These are phyloP conservation scores for Eudasyphora cyanicolor DNA, from an alignment of 2,888 invertebrate genomes.

Conservation along the genomic window DNA sequence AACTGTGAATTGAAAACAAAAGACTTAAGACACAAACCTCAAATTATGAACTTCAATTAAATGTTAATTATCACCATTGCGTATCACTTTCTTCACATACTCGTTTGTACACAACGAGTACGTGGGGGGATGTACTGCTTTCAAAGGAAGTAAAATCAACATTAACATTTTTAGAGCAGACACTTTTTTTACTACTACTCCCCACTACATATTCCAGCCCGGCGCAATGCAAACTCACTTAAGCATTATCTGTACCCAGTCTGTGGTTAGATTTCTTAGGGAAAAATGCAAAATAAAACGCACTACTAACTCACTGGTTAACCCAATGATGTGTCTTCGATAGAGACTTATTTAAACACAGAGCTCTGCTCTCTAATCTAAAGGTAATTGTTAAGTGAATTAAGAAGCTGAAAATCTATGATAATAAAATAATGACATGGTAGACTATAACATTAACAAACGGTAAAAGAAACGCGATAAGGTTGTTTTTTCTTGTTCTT, in stretches of 20 bases:
- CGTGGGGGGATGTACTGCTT: too few relatives aligned
- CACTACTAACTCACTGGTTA: not conserved
- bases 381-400: constrained; percentile 54
- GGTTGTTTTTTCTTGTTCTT: not conserved
- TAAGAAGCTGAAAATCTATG: constrained; percentile 10
- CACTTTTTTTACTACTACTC: not conserved
- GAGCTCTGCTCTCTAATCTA: constrained; percentile 49
- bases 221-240: too few relatives aligned
- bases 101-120: not conserved
- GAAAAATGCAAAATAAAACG: not conserved
- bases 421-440: constrained; percentile 12
- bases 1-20: not conserved
- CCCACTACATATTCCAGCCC: not conserved
- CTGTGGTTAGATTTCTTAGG: not conserved
- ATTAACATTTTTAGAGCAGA: not conserved
- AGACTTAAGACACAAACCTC: constrained; percentile 1
- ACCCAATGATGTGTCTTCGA: not conserved
- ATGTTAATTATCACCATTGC: not conserved
- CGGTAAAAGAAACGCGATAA: not conserved
- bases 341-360: constrained; percentile 8
- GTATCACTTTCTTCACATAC: not conserved
- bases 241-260: too few relatives aligned
- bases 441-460: not conserved
- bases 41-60: not conserved
- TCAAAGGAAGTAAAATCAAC: not conserved